Percentiles rank a stretch among this genome's conserved stretches.
These are phyloP conservation scores for Fulica atra DNA, from an alignment of 2,113 vertebrate genomes.

Conservation along the genomic window DNA sequence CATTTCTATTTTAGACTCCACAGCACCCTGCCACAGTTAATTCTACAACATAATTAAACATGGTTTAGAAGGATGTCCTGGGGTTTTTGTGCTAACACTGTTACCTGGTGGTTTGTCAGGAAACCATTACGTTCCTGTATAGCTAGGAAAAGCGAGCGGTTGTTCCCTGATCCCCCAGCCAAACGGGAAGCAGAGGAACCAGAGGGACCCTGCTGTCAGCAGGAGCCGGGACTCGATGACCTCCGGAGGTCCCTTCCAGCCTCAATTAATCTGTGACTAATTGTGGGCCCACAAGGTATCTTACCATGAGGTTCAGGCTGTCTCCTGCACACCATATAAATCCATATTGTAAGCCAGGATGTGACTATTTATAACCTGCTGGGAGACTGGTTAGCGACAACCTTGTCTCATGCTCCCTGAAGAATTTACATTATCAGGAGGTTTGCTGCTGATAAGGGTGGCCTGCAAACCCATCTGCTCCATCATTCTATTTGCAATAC, in stretches of 20 bases:
- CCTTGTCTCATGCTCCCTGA: slow-evolving; percentile 14
- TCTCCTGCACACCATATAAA: slow-evolving; percentile 61
- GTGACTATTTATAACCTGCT: slow-evolving; percentile 57
- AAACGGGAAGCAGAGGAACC: neutral
- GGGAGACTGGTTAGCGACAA: slow-evolving; percentile 38
- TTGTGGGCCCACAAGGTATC: neutral
- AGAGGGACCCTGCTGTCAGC: neutral
- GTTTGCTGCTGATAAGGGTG: slow-evolving; percentile 52
- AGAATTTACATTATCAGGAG: slow-evolving; percentile 55
- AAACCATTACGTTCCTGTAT: neutral
- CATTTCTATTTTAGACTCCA: neutral
- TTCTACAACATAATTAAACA: neutral
- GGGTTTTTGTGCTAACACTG: neutral
- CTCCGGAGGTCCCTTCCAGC: neutral
- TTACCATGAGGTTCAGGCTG: neutral
- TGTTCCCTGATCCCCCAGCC: neutral
- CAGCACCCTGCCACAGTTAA: neutral
- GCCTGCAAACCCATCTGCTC: slow-evolving; percentile 42
- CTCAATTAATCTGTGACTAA: neutral
- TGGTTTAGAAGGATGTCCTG: neutral
- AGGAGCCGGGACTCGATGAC: fast-evolving
- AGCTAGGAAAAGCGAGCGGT: neutral
- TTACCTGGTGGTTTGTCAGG: neutral
- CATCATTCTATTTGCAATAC: neutral
- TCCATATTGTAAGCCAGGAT: neutral